A percentile compares a stretch with the other conserved stretches of the same genome.
phyloP scores from a whole-genome alignment of 2,113 vertebrate species.

The Taurulus bubalis region DNA sequence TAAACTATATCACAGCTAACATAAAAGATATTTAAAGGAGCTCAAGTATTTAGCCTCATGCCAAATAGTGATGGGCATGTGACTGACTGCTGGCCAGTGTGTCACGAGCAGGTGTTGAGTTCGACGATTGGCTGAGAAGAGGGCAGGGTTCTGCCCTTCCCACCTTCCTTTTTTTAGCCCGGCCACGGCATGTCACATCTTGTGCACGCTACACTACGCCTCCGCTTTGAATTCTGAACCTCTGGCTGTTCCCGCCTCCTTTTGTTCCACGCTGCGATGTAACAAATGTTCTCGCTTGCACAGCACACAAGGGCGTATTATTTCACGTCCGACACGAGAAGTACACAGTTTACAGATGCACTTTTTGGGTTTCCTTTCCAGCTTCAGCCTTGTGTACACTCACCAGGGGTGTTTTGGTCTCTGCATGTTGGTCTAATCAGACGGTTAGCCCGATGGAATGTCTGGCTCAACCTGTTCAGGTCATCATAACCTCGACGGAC shows the following conservation, averaged over 20 bases:
- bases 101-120: constrained; percentile 24
- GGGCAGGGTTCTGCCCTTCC: constrained; percentile 66
- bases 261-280: neutral
- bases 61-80: constrained; percentile 42
- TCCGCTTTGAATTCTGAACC: neutral
- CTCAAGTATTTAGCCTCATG: constrained; percentile 9
- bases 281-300: neutral
- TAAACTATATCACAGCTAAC: constrained; percentile 6
- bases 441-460: neutral
- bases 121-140: constrained; percentile 71
- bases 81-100: constrained; percentile 9
- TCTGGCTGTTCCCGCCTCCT: neutral
- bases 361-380: neutral
- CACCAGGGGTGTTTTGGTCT: neutral
- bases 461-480: neutral
- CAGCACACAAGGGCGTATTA: constrained; percentile 4
- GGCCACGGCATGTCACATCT: constrained; percentile 22
- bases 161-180: constrained; percentile 63
- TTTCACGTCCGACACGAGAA: neutral
- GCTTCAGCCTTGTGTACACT: neutral
- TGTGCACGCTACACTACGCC: neutral
- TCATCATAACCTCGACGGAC: constrained; percentile 22
- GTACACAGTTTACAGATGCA: neutral
- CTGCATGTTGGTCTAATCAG: neutral
- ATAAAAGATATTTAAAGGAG: constrained; percentile 35